phyloP scores from a whole-genome alignment of 92 coral and sea anemone genomes.

The Plumapathes pennacea region DNA sequence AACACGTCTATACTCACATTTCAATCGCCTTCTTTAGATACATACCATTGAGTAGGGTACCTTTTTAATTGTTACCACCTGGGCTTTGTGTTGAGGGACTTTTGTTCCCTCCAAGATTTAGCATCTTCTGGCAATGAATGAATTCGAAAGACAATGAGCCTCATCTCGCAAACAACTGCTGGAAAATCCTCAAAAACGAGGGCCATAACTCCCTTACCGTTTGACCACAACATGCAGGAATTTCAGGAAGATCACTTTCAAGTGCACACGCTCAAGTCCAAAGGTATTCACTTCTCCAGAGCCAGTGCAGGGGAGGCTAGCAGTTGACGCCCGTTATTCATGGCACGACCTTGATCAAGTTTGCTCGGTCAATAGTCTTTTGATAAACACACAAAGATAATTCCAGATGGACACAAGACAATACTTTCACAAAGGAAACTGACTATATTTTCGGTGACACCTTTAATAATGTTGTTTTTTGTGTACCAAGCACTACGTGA shows the following conservation, averaged over 20 bases:
- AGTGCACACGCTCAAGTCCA: too few relatives aligned
- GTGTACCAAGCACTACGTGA: slow-evolving; percentile 21
- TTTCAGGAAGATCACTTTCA: too few relatives aligned
- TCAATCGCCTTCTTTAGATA: slow-evolving; percentile 61
- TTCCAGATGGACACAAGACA: slow-evolving; percentile 26
- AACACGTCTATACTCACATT: slow-evolving; percentile 63
- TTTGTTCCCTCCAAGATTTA: slow-evolving; percentile 73
- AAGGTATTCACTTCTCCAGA: too few relatives aligned
- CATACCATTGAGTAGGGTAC: slow-evolving; percentile 75
- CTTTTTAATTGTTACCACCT: slow-evolving; percentile 90
- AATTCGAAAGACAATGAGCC: slow-evolving; percentile 61
- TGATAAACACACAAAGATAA: slow-evolving; percentile 36
- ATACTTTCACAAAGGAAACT: slow-evolving; percentile 43
- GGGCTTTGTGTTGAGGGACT: slow-evolving; percentile 81
- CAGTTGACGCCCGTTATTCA: too few relatives aligned
- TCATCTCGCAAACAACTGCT: slow-evolving; percentile 70
- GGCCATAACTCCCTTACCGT: not conserved
- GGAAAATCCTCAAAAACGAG: slow-evolving; percentile 65
- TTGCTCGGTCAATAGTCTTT: slow-evolving; percentile 12
- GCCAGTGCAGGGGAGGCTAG: too few relatives aligned
- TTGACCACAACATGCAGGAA: not conserved
- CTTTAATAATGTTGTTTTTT: slow-evolving; percentile 39
- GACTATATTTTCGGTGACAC: slow-evolving; percentile 44
- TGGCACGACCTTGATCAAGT: too few relatives aligned
- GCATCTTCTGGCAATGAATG: slow-evolving; percentile 66